These are phyloP conservation scores for Pteria penguin DNA, from an alignment of 2,888 invertebrate species.

Conservation along the genomic window DNA sequence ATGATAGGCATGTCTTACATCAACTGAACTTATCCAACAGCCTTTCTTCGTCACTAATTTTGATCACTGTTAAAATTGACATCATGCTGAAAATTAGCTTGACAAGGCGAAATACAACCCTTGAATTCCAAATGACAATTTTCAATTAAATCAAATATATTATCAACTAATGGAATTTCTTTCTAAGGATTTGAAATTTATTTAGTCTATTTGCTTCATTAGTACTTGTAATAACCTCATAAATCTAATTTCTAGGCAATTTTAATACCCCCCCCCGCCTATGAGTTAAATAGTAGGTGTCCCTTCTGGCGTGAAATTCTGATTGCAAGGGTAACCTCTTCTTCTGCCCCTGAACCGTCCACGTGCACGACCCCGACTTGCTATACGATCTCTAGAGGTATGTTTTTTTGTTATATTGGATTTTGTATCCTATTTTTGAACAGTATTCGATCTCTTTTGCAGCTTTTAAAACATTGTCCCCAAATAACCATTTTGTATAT, in stretches of 20 bases:
- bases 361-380: background rate
- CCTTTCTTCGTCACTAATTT: background rate
- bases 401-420: background rate
- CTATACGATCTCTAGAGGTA: background rate
- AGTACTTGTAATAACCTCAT: too few relatives aligned
- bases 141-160: background rate
- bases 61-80: background rate
- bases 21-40: too few relatives aligned
- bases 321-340: background rate
- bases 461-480: background rate
- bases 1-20: too few relatives aligned
- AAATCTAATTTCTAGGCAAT: too few relatives aligned
- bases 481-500: background rate
- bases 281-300: background rate
- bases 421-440: background rate
- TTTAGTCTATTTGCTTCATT: too few relatives aligned
- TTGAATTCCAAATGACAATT: background rate
- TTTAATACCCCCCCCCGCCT: too few relatives aligned
- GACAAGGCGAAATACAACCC: background rate
- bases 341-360: background rate
- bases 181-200: background rate
- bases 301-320: background rate
- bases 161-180: background rate
- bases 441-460: background rate
- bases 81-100: background rate